These are phyloP conservation scores for Musca domestica DNA, from an alignment of 1,140 invertebrate genomes.

Conservation along the genomic window DNA sequence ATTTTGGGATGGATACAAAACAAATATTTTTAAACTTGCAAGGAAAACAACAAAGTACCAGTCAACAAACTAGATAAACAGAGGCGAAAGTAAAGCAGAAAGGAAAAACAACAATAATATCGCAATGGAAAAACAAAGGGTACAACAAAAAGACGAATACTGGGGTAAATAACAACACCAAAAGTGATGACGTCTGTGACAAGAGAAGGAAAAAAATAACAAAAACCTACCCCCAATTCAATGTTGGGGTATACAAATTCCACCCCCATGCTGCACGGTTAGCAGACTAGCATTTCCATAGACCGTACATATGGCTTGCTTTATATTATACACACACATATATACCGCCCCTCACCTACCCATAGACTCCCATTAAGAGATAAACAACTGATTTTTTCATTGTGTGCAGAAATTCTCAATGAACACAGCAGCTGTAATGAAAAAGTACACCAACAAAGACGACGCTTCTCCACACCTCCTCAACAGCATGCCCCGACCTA, in stretches of 20 bases:
- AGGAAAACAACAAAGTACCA: neutral
- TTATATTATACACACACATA: too few relatives aligned
- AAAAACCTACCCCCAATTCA: too few relatives aligned
- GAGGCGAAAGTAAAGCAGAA: too few relatives aligned
- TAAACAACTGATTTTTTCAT: too few relatives aligned
- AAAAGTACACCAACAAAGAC: neutral
- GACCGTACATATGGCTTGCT: too few relatives aligned
- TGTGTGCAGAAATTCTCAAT: neutral
- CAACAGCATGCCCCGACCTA: neutral
- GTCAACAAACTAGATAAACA: neutral
- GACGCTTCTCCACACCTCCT: neutral
- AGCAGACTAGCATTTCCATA: too few relatives aligned
- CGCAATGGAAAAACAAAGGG: neutral
- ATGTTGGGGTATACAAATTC: too few relatives aligned
- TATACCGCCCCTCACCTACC: too few relatives aligned
- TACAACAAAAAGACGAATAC: neutral
- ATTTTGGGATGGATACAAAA: too few relatives aligned
- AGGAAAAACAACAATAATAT: too few relatives aligned
- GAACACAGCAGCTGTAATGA: neutral
- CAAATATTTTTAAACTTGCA: conserved; percentile 17
- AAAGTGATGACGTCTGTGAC: conserved; percentile 3
- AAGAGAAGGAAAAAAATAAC: neutral
- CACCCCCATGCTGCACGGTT: too few relatives aligned
- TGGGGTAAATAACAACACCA: neutral
- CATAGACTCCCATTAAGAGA: too few relatives aligned